Evolutionary conservation across 2,113 vertebrate genomes (phyloP).

Genomic region (Eonycteris spelaea): DNA sequence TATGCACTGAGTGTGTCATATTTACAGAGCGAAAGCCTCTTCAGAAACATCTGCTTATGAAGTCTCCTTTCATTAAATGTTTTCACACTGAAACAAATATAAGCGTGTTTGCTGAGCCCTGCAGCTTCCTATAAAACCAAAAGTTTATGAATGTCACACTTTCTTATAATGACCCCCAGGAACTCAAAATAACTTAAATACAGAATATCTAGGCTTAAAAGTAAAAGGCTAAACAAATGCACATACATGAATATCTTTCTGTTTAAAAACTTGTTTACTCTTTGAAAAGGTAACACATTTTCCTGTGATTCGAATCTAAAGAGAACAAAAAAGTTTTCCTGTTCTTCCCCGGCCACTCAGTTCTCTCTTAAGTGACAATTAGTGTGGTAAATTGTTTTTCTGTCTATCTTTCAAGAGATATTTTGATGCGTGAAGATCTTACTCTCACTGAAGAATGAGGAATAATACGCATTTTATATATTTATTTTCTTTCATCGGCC

Average conservation of each 20-base stretch:
- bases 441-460: background rate
- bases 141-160: background rate
- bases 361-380: background rate
- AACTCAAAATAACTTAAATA: background rate
- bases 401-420: background rate
- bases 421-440: background rate
- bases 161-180: background rate
- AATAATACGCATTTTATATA: background rate
- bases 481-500: background rate
- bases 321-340: background rate
- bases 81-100: background rate
- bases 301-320: background rate
- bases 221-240: background rate
- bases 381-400: background rate
- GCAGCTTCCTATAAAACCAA: background rate
- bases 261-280: background rate
- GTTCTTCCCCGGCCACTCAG: background rate
- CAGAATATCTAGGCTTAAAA: background rate
- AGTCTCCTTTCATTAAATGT: background rate
- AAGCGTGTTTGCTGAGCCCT: background rate
- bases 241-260: background rate
- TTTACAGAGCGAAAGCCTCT: conserved; percentile 22
- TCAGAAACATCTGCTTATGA: conserved; percentile 18
- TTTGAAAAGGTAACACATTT: background rate
- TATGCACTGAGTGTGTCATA: background rate